A percentile compares a stretch with the other conserved stretches of the same genome.
Conservation (phyloP, 1,140 invertebrate genomes). For the Araneus ventricosus region DNA sequence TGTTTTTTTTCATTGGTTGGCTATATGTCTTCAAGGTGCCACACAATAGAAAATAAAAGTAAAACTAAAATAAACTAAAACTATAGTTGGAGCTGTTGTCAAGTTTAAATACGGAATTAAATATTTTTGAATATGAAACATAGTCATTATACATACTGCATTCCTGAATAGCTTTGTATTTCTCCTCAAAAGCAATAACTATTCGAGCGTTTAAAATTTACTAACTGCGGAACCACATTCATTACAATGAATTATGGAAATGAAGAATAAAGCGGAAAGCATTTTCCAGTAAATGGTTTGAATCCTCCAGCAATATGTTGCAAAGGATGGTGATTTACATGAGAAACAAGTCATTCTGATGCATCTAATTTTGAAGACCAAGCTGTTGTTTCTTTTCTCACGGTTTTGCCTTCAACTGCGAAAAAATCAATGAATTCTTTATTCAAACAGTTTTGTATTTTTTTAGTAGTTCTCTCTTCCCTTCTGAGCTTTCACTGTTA, state of each 20-base stretch:
- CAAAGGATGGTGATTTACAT: not conserved
- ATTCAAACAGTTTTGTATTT: not conserved
- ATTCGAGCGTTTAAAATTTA: not conserved
- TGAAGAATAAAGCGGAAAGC: too few relatives aligned
- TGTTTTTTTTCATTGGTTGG: too few relatives aligned
- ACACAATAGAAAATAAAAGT: too few relatives aligned
- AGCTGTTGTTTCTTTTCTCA: not conserved
- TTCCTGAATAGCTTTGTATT: too few relatives aligned
- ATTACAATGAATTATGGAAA: not conserved
- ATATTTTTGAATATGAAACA: too few relatives aligned
- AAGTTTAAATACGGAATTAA: too few relatives aligned
- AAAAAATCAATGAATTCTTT: conserved; percentile 14
- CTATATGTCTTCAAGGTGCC: too few relatives aligned
- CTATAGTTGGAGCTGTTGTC: too few relatives aligned
- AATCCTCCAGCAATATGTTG: not conserved
- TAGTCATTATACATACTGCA: too few relatives aligned
- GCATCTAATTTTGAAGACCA: conserved; percentile 25
- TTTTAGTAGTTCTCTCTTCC: not conserved
- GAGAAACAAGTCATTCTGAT: not conserved
- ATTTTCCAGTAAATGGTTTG: not conserved
- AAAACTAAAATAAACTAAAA: too few relatives aligned
- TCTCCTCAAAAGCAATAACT: too few relatives aligned
- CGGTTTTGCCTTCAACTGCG: not conserved
- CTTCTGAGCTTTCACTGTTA: not conserved
- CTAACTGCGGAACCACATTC: not conserved